Evolutionary conservation across 2,888 invertebrate species (phyloP).

Genomic region (Chaetogeoica ovagalla): DNA sequence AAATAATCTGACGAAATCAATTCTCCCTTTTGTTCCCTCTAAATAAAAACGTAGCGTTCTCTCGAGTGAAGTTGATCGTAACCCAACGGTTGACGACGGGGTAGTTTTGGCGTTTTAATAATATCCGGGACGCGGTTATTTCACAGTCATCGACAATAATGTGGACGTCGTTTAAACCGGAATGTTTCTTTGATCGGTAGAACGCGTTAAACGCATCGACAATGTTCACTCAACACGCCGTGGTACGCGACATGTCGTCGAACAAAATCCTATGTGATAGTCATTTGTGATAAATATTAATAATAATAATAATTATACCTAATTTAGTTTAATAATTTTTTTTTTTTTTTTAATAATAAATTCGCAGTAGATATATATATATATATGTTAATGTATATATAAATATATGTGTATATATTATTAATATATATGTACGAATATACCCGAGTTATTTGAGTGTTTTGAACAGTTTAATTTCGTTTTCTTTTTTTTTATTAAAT

Average conservation of each 20-base stretch:
- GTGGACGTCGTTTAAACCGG: constrained; percentile 36
- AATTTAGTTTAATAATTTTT: constrained; percentile 42
- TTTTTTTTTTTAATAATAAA: not conserved
- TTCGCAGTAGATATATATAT: not conserved
- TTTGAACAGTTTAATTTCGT: constrained; percentile 16
- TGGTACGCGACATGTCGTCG: constrained; percentile 22
- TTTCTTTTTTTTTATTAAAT: not conserved
- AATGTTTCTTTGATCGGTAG: constrained; percentile 43
- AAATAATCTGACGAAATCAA: constrained; percentile 53
- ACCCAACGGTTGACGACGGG: not conserved
- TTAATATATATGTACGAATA: not conserved
- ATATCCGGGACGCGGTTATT: not conserved
- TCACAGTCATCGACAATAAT: not conserved
- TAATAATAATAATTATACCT: constrained; percentile 20
- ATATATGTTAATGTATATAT: not conserved
- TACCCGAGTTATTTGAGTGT: not conserved
- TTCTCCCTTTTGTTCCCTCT: constrained; percentile 49
- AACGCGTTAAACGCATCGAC: not conserved
- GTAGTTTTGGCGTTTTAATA: not conserved
- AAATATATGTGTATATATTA: not conserved
- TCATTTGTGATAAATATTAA: constrained; percentile 45
- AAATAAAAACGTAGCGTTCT: constrained; percentile 3
- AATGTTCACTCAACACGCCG: constrained; percentile 4
- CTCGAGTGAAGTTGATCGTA: not conserved
- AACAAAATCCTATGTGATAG: constrained; percentile 47